Base-by-base conservation (phyloP, 2,113 vertebrate species). In the Saguinus midas region DNA sequence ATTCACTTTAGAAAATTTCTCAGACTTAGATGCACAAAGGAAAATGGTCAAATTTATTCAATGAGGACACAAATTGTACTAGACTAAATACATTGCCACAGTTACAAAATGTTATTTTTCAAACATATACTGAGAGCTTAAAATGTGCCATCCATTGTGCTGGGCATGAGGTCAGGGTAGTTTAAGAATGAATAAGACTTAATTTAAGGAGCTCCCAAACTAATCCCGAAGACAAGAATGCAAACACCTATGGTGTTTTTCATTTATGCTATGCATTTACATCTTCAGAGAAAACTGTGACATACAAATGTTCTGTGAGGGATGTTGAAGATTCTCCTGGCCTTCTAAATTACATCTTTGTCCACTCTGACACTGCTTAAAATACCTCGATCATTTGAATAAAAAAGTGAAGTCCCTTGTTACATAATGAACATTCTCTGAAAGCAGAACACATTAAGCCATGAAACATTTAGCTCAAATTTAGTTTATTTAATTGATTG, bases 401-500 rank as follows among this genome's bases (percentile, higher is more conserved):
- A 85, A 95, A 93, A 96, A 50, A 25, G 17, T 48, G 4, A 61
- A 79, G 48, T 50, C 23, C 0, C 45, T 61, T 93, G 32, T 40
- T 78, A 96, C 17, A 85, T 13, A 35, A 84, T 43, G 68, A 91
- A 78, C 2, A 5, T 11, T 86, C 52, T 95, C 84, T 83, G 40
- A 72, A 82, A 87, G 45, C 37, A 86, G 52, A 91, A 32, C 50
- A 84, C 43, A 88, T 58, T 43, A 92, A 94, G 73, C 23, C 35
- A 78, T 81, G 50, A 48, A 88, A 85, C 18, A 8, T 8, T 93
- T 82, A 72, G 70, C 25, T 91, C 23, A 29, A 87, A 86, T 70
- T 86, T 76, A 48, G 16, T 80, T 93, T 52, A 92, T 83, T 82
- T 83, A 93, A 95, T 50, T 87, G 66, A 50, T 68, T 73, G 11